Percentiles rank a stretch among this genome's conserved stretches.
Evolutionary conservation across 2,888 invertebrate genomes (phyloP).

Genomic region (Cephus pulcher): DNA sequence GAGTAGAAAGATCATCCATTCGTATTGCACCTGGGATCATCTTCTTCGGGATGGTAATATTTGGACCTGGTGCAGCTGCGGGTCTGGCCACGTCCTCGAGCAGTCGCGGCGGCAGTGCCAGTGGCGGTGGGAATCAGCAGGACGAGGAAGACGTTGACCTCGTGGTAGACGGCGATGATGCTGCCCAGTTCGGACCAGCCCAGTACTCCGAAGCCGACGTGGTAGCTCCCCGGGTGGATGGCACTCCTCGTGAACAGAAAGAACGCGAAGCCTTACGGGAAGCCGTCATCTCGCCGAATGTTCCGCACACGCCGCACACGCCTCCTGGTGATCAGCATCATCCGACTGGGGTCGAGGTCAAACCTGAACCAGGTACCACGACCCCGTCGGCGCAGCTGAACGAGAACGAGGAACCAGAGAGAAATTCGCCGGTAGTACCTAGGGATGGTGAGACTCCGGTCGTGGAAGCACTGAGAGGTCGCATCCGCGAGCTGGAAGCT

Average conservation of each 20-base stretch:
- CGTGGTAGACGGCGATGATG: constrained; percentile 90
- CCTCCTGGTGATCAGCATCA: constrained; percentile 49
- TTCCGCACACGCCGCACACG: constrained; percentile 48
- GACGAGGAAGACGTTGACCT: constrained; percentile 81
- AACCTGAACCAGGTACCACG: constrained; percentile 61
- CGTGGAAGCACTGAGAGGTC: constrained; percentile 80
- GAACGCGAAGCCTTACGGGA: constrained; percentile 70
- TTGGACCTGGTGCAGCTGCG: constrained; percentile 48
- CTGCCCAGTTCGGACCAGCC: constrained; percentile 84
- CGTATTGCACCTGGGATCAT: background rate
- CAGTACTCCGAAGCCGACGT: constrained; percentile 87
- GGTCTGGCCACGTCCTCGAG: constrained; percentile 66
- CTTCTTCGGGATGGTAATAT: constrained; percentile 10
- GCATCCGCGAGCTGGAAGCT: constrained; percentile 81
- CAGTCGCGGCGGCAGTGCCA: constrained; percentile 48
- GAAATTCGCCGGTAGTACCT: constrained; percentile 43
- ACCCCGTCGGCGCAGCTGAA: constrained; percentile 39
- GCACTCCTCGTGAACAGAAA: constrained; percentile 67
- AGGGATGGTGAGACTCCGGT: constrained; percentile 64
- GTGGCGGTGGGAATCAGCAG: constrained; percentile 51
- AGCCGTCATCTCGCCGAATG: constrained; percentile 67
- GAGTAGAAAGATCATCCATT: constrained; percentile 14
- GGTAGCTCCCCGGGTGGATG: constrained; percentile 69
- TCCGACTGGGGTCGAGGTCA: constrained; percentile 58
- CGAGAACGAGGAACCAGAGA: constrained; percentile 46